Conservation (phyloP, 2,113 vertebrate genomes). For the Dipodomys merriami region DNA sequence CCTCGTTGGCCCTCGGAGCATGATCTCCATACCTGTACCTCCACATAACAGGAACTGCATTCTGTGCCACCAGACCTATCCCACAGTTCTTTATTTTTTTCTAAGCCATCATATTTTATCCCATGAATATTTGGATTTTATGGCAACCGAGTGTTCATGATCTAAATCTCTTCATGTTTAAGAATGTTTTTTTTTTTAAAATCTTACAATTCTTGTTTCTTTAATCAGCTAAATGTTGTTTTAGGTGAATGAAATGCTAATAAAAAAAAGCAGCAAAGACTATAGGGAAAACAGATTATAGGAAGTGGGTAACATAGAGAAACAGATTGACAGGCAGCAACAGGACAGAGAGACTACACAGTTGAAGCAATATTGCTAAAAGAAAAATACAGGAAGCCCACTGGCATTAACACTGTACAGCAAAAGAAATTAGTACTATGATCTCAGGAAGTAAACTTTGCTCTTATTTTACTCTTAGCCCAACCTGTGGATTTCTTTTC, state of each 20-base stretch:
- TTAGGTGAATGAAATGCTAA: background rate
- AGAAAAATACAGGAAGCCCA: slow-evolving; percentile 58
- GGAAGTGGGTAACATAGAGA: background rate
- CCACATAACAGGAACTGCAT: too few species aligned
- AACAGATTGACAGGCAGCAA: background rate
- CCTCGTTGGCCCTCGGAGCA: too few species aligned
- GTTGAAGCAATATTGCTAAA: slow-evolving; percentile 54
- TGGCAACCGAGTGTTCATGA: background rate
- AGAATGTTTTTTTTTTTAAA: background rate
- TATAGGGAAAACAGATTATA: background rate
- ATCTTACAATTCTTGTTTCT: background rate
- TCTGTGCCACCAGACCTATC: too few species aligned
- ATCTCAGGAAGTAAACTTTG: slow-evolving; percentile 56
- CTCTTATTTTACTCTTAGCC: slow-evolving; percentile 70
- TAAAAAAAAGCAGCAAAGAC: background rate
- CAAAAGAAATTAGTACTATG: slow-evolving; percentile 65
- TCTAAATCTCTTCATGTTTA: background rate
- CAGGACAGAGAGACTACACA: slow-evolving; percentile 13
- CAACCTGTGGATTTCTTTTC: slow-evolving; percentile 64
- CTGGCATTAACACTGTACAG: slow-evolving; percentile 67
- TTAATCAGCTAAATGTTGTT: background rate
- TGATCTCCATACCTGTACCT: too few species aligned
- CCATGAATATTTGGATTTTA: background rate
- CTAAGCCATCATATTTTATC: background rate
- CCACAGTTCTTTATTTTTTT: background rate